A percentile compares a stretch with the other conserved stretches of the same genome.
Conservation (phyloP, 2,113 vertebrate species). For the Oreochromis tanganicae region DNA sequence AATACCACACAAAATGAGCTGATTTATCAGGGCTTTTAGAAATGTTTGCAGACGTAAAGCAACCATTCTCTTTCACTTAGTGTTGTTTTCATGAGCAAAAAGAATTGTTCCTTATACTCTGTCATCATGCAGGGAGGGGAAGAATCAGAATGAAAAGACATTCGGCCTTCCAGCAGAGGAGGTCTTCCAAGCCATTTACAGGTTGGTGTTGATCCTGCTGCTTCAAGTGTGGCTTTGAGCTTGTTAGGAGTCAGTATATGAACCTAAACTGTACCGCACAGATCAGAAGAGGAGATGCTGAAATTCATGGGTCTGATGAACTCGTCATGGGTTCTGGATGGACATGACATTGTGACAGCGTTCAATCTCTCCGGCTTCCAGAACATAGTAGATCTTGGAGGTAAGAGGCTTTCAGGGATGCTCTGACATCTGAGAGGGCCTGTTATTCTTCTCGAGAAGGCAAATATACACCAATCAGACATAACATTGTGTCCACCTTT, state of each 20-base stretch:
- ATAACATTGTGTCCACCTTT: background rate
- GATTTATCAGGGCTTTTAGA: background rate
- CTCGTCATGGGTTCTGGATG: constrained; percentile 68
- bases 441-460: background rate
- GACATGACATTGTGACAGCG: constrained; percentile 67
- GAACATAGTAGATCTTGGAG: constrained; percentile 67
- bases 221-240: background rate
- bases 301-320: constrained; percentile 77
- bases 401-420: constrained; percentile 14
- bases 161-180: constrained; percentile 65
- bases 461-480: background rate
- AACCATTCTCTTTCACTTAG: background rate
- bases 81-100: background rate
- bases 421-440: background rate
- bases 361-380: constrained; percentile 69
- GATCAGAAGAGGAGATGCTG: constrained; percentile 74
- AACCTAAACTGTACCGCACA: background rate
- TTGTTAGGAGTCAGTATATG: background rate
- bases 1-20: background rate
- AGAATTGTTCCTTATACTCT: background rate
- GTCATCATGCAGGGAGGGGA: constrained; percentile 64
- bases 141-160: constrained; percentile 72
- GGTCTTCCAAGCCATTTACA: constrained; percentile 70
- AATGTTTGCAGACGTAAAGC: rapidly evolving
- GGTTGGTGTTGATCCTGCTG: constrained; percentile 21